These are phyloP conservation scores for Euphydryas editha DNA, from an alignment of 2,888 invertebrate species.

Conservation along the genomic window DNA sequence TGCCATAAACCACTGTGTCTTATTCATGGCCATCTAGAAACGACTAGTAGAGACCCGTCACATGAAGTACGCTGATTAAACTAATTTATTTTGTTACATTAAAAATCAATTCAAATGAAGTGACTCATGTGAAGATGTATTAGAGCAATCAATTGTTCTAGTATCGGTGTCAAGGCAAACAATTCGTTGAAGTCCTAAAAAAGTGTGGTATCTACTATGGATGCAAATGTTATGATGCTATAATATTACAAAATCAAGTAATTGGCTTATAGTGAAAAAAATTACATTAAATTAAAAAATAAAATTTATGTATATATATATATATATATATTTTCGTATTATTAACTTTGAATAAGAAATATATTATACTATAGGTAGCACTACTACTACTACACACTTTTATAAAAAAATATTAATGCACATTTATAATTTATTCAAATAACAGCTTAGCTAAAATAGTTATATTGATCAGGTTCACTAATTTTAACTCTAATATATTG, in stretches of 20 bases:
- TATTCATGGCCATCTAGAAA: constrained; percentile 16
- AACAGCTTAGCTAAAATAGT: no score
- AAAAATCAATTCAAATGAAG: constrained; percentile 2
- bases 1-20: neutral
- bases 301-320: no score
- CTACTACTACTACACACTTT: no score
- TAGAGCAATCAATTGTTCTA: constrained; percentile 19
- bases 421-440: no score
- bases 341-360: no score
- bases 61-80: neutral
- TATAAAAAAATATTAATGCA: no score
- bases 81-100: neutral
- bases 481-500: no score
- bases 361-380: no score
- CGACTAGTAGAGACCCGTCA: neutral
- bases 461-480: no score
- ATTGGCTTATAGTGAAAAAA: neutral
- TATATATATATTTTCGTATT: no score
- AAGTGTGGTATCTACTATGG: constrained; percentile 9
- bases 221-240: neutral
- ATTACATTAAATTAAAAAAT: no score
- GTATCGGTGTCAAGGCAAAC: constrained; percentile 39
- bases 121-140: constrained; percentile 10
- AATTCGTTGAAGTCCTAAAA: constrained; percentile 12
- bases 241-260: neutral